These are phyloP conservation scores for Parapsyche elsis DNA, from an alignment of 1,140 invertebrate genomes.

Conservation along the genomic window DNA sequence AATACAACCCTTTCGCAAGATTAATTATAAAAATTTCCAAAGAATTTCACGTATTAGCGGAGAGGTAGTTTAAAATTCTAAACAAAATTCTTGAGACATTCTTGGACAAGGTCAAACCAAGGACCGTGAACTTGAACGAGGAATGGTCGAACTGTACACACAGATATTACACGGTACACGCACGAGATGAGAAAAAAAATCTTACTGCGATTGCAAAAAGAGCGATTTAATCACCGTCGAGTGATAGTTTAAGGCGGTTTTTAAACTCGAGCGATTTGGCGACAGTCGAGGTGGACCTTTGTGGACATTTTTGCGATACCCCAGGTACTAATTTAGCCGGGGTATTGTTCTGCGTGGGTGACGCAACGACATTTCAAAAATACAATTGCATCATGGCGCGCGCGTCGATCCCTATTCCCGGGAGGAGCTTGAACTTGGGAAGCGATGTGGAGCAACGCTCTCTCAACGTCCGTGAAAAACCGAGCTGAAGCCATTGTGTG, in stretches of 20 bases:
- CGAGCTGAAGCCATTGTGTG: background rate
- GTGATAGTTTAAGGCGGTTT: no score
- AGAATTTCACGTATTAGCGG: no score
- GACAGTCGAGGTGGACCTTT: no score
- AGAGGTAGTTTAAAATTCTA: no score
- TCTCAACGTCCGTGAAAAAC: background rate
- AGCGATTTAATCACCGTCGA: no score
- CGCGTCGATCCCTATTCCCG: background rate
- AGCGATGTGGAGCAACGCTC: background rate
- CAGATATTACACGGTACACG: no score
- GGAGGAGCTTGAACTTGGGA: slow-evolving; percentile 30
- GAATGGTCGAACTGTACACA: background rate
- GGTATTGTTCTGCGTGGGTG: background rate
- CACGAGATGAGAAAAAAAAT: no score
- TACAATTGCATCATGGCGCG: slow-evolving; percentile 18
- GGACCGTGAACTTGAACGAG: slow-evolving; percentile 26
- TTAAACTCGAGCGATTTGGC: no score
- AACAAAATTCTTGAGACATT: background rate
- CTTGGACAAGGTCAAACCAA: slow-evolving; percentile 2
- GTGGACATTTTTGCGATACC: no score
- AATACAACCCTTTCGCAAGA: background rate
- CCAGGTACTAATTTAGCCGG: background rate
- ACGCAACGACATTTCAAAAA: background rate
- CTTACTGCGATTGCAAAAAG: no score
- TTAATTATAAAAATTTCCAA: no score